A percentile compares a stretch with the other conserved stretches of the same genome.
phyloP scores from a whole-genome alignment of 1,140 invertebrate species.

The Micrasema longulum region DNA sequence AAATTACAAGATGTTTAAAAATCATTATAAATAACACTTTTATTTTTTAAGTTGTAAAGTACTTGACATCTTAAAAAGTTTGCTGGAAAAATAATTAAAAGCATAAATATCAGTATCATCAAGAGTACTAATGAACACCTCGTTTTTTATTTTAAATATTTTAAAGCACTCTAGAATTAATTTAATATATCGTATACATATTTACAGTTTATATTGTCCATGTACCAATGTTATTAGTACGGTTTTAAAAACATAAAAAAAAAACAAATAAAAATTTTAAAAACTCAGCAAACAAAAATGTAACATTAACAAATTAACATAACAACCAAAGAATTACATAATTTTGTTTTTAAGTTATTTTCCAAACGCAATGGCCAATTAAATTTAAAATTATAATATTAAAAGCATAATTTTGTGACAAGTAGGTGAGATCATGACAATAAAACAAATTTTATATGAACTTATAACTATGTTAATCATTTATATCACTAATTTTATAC shows the following conservation, averaged over 20 bases:
- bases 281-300: conserved; percentile 2
- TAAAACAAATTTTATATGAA: conserved; percentile 46
- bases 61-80: no score
- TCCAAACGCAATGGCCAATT: conserved; percentile 33
- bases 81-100: no score
- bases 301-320: neutral
- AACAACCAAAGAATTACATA: conserved; percentile 15
- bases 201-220: no score
- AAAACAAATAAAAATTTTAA: conserved; percentile 35
- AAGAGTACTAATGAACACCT: no score
- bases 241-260: conserved; percentile 32
- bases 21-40: no score
- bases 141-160: no score
- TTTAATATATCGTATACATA: no score
- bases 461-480: conserved; percentile 29
- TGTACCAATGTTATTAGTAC: conserved; percentile 20
- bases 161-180: no score
- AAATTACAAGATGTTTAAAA: no score
- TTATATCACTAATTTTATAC: no score
- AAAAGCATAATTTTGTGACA: conserved; percentile 53
- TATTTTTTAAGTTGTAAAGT: no score
- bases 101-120: no score
- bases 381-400: conserved; percentile 33
- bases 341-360: conserved; percentile 19
- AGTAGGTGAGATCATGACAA: conserved; percentile 55